phyloP scores from a whole-genome alignment of 2,797 vertebrate genomes.

The Poeciliopsis paucimaculata region DNA sequence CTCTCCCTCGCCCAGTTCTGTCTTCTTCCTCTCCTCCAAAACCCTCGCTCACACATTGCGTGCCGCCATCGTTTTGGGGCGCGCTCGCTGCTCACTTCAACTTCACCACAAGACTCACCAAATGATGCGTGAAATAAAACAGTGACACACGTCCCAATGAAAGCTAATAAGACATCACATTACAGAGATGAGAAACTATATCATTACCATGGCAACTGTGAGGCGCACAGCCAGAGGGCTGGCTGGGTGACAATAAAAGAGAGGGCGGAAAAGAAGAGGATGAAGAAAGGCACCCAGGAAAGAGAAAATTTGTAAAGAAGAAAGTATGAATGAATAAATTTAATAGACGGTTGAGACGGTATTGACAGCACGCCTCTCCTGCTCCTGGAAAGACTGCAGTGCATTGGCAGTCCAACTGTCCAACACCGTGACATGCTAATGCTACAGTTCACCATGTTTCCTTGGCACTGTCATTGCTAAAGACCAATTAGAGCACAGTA shows the following conservation, averaged over 20 bases:
- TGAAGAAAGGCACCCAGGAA: slow-evolving; percentile 46
- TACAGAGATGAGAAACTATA: slow-evolving; percentile 80
- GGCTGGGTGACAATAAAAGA: slow-evolving; percentile 70
- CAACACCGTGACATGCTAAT: slow-evolving; percentile 39
- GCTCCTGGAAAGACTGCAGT: slow-evolving; percentile 36
- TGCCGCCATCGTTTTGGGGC: slow-evolving; percentile 30
- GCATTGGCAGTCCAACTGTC: slow-evolving; percentile 22
- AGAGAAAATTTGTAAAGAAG: slow-evolving; percentile 49
- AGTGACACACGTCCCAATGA: slow-evolving; percentile 76
- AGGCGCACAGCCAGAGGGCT: slow-evolving; percentile 73
- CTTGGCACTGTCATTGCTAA: slow-evolving; percentile 61
- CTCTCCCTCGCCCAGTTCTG: slow-evolving; percentile 42
- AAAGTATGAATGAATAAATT: slow-evolving; percentile 45
- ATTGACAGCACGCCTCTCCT: slow-evolving; percentile 30
- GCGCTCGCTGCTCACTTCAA: slow-evolving; percentile 64
- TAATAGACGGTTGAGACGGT: slow-evolving; percentile 17
- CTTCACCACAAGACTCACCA: slow-evolving; percentile 58
- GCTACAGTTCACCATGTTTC: slow-evolving; percentile 55
- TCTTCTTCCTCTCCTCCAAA: slow-evolving; percentile 44
- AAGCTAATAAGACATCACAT: slow-evolving; percentile 83
- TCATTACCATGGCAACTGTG: slow-evolving; percentile 83
- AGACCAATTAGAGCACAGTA: slow-evolving; percentile 70
- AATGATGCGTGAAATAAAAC: slow-evolving; percentile 83
- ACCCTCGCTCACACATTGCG: slow-evolving; percentile 4
- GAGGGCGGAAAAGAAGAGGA: slow-evolving; percentile 59